phyloP scores from a whole-genome alignment of 2,888 invertebrate species.

The Dicranocentrus wangi region DNA sequence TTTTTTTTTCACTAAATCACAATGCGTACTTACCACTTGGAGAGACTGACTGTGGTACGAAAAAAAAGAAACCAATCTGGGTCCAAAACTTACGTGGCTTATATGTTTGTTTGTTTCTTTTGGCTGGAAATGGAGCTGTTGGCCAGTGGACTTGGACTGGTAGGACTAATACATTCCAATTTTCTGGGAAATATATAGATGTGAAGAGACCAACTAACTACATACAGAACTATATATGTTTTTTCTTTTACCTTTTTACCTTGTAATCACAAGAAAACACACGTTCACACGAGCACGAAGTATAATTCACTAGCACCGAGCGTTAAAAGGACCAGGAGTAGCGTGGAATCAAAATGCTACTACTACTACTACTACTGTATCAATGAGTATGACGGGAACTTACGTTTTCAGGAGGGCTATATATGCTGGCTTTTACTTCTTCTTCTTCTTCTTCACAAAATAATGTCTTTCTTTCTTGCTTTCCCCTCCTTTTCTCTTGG shows the following conservation, averaged over 20 bases:
- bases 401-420: too few relatives aligned
- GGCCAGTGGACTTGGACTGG: background rate
- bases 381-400: background rate
- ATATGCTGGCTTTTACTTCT: too few relatives aligned
- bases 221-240: background rate
- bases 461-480: background rate
- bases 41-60: too few relatives aligned
- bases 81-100: background rate
- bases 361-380: background rate
- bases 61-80: too few relatives aligned
- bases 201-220: background rate
- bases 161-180: background rate
- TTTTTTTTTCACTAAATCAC: constrained; percentile 65
- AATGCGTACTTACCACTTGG: constrained; percentile 41
- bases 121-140: constrained; percentile 31
- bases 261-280: constrained; percentile 48
- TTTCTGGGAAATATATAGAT: background rate
- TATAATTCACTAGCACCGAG: constrained; percentile 18
- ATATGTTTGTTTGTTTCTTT: background rate
- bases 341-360: constrained; percentile 11
- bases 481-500: background rate
- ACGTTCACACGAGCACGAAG: background rate
- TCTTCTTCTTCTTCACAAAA: background rate
- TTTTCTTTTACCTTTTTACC: constrained; percentile 15
- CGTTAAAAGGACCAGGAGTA: background rate